phyloP scores from a whole-genome alignment of 2,888 invertebrate genomes.

The Phaedon cochleariae region DNA sequence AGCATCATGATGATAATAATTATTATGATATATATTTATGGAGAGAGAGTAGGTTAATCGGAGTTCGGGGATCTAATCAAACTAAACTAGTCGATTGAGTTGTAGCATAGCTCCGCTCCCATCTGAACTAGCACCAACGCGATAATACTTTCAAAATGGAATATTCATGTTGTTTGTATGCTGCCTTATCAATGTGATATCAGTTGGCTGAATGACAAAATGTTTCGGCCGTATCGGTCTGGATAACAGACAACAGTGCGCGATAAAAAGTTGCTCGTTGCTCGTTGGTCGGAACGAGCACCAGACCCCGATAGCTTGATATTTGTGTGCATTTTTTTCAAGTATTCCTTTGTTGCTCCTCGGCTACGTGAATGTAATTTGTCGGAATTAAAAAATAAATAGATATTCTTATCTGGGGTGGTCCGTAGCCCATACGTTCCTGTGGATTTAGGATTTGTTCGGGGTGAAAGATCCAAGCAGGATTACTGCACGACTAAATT shows the following conservation, averaged over 20 bases:
- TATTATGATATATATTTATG: no score
- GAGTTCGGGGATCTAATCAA: no score
- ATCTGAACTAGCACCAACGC: slow-evolving; percentile 51
- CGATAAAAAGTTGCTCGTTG: slow-evolving; percentile 25
- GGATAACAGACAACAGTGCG: slow-evolving; percentile 32
- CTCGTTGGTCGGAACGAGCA: slow-evolving; percentile 20
- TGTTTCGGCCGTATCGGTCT: slow-evolving; percentile 44
- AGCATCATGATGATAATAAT: no score
- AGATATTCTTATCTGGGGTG: neutral
- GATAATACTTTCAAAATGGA: slow-evolving; percentile 63
- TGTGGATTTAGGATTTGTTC: no score
- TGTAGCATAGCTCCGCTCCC: neutral
- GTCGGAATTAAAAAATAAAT: neutral
- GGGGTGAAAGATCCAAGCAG: no score
- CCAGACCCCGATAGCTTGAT: slow-evolving; percentile 38
- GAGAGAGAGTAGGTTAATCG: no score
- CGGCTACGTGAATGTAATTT: neutral
- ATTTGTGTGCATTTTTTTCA: slow-evolving; percentile 17
- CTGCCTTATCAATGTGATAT: slow-evolving; percentile 56
- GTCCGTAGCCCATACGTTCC: neutral
- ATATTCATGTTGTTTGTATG: slow-evolving; percentile 62
- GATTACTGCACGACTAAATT: no score
- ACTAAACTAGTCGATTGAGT: neutral
- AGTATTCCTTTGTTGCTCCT: neutral
- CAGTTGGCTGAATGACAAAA: slow-evolving; percentile 56